Evolutionary conservation across 2,888 invertebrate species (phyloP).

Genomic region (Athrips mouffetella): DNA sequence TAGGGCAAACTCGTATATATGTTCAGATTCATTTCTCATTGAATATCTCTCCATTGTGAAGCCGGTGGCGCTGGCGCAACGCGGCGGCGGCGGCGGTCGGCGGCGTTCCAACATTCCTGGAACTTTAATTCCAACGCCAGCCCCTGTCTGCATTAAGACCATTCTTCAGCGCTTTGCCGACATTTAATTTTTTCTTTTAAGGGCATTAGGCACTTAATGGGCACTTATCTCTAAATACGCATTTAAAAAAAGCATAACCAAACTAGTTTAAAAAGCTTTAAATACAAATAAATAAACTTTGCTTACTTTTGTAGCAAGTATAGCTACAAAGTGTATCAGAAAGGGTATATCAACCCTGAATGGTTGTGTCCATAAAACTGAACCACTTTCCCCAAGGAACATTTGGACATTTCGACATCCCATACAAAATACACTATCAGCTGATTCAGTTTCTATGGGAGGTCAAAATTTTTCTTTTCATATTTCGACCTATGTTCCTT

Average conservation of each 20-base stretch:
- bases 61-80: conserved; percentile 15
- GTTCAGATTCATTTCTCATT: conserved; percentile 36
- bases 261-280: neutral
- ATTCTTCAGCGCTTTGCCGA: conserved; percentile 30
- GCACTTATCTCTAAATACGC: conserved; percentile 4
- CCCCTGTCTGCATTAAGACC: conserved; percentile 38
- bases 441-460: too few species aligned
- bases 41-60: conserved; percentile 40
- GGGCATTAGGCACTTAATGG: conserved; percentile 9
- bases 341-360: too few species aligned
- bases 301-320: too few species aligned
- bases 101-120: conserved; percentile 34
- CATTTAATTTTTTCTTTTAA: conserved; percentile 29
- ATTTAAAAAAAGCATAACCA: neutral
- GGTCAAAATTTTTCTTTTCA: too few species aligned
- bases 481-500: too few species aligned
- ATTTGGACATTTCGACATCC: too few species aligned
- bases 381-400: too few species aligned
- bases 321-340: too few species aligned
- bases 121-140: conserved; percentile 39
- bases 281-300: neutral
- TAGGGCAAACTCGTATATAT: conserved; percentile 18
- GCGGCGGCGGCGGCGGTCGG: conserved; percentile 10
- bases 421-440: too few species aligned
- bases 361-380: too few species aligned